phyloP scores from a whole-genome alignment of 2,113 vertebrate genomes.

The Chiloscyllium plagiosum region DNA sequence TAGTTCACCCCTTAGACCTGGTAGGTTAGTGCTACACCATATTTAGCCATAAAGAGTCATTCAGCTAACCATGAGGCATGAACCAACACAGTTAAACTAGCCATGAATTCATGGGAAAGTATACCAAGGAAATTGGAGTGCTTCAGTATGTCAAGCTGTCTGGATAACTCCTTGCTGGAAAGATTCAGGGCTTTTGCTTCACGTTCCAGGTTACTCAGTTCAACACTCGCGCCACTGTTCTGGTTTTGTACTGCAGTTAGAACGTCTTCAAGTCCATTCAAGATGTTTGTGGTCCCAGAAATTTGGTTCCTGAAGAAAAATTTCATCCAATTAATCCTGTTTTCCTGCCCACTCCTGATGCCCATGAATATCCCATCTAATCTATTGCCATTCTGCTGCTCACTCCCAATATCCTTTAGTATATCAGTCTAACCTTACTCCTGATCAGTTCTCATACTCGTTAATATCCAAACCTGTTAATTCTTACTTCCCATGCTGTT shows the following conservation, averaged over 20 bases:
- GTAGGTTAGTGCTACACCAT: background rate
- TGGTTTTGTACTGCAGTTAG: conserved; percentile 78
- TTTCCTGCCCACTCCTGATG: background rate
- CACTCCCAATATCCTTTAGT: background rate
- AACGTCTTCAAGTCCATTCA: conserved; percentile 77
- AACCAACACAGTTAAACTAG: background rate
- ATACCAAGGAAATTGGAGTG: conserved; percentile 90
- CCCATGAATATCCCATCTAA: background rate
- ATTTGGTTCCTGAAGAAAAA: conserved; percentile 63
- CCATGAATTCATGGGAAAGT: background rate
- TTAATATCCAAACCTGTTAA: background rate
- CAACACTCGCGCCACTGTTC: conserved; percentile 80
- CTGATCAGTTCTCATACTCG: background rate
- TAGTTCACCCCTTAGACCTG: background rate
- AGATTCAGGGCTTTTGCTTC: conserved; percentile 75
- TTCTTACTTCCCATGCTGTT: background rate
- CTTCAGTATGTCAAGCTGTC: conserved; percentile 77
- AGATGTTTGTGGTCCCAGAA: conserved; percentile 70
- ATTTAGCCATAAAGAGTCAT: background rate
- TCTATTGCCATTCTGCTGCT: background rate
- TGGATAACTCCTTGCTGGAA: conserved; percentile 70
- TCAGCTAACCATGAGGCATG: background rate
- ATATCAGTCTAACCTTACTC: background rate
- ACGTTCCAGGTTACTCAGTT: conserved; percentile 73
- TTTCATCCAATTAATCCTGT: background rate